These are phyloP conservation scores for Lasioglossum villosulum DNA, from an alignment of 2,888 invertebrate genomes.

Conservation along the genomic window DNA sequence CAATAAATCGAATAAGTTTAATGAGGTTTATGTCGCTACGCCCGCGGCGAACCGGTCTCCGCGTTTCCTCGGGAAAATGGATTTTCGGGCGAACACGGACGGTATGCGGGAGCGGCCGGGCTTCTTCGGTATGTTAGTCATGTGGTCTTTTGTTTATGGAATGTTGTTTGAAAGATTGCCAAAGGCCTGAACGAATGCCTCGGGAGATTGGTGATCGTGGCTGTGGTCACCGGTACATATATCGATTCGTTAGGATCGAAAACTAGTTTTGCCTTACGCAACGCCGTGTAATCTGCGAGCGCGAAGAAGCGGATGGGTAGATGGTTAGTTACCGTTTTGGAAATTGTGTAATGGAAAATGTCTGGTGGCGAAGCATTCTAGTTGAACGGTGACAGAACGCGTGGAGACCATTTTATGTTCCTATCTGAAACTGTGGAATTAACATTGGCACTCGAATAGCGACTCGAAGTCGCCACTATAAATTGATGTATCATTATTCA, in stretches of 20 bases:
- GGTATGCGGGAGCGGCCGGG: not conserved
- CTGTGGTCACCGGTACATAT: conserved; percentile 20
- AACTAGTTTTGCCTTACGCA: not conserved
- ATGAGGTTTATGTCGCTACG: too few relatives aligned
- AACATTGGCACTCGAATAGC: too few relatives aligned
- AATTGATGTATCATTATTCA: too few relatives aligned
- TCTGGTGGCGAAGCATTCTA: not conserved
- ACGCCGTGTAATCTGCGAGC: not conserved
- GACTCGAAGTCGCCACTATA: too few relatives aligned
- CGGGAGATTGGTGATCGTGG: conserved; percentile 26
- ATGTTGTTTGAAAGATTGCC: conserved; percentile 51
- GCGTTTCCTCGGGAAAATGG: not conserved
- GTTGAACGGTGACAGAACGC: not conserved
- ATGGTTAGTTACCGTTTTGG: not conserved
- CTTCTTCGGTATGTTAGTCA: conserved; percentile 28
- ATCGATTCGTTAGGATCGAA: conserved; percentile 9
- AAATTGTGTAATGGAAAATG: not conserved
- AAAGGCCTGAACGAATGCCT: conserved; percentile 38
- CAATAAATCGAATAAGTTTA: too few relatives aligned
- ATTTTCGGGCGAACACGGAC: not conserved
- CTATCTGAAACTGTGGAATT: not conserved
- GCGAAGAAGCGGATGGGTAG: not conserved
- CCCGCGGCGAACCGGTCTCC: not conserved
- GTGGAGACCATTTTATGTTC: not conserved
- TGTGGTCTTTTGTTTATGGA: conserved; percentile 45